Conservation (phyloP, 2,888 invertebrate genomes). For the Orthosia incerta region DNA sequence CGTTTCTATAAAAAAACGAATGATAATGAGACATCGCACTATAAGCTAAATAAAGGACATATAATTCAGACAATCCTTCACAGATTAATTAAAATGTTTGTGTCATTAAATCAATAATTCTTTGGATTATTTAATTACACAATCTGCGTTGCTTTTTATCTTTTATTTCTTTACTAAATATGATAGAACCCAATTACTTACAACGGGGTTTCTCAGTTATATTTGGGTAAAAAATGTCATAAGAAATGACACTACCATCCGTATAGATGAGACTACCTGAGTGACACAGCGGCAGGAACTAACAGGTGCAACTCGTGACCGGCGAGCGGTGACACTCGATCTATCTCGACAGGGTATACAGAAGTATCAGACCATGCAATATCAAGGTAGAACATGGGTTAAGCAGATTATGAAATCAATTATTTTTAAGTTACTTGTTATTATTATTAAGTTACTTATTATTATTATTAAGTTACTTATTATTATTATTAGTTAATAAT, state of each 20-base stretch:
- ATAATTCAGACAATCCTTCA: neutral
- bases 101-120: neutral
- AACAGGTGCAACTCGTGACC: slow-evolving; percentile 60
- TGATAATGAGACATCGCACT: no score
- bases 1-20: neutral
- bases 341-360: neutral
- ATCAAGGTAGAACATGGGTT: no score
- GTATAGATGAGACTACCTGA: slow-evolving; percentile 59
- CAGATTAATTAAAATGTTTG: neutral
- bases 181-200: neutral
- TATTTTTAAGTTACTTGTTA: no score
- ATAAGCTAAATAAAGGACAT: neutral
- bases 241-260: slow-evolving; percentile 42
- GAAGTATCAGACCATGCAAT: slow-evolving; percentile 14
- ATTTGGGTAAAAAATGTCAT: slow-evolving; percentile 24
- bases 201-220: neutral
- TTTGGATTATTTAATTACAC: no score
- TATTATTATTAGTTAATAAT: no score
- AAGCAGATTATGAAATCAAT: no score
- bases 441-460: no score
- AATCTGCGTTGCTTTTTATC: neutral
- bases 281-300: slow-evolving; percentile 42
- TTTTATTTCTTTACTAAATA: neutral
- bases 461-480: no score
- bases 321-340: slow-evolving; percentile 12